Base-by-base conservation (phyloP, 2,113 vertebrate species). In the Podiceps cristatus region DNA sequence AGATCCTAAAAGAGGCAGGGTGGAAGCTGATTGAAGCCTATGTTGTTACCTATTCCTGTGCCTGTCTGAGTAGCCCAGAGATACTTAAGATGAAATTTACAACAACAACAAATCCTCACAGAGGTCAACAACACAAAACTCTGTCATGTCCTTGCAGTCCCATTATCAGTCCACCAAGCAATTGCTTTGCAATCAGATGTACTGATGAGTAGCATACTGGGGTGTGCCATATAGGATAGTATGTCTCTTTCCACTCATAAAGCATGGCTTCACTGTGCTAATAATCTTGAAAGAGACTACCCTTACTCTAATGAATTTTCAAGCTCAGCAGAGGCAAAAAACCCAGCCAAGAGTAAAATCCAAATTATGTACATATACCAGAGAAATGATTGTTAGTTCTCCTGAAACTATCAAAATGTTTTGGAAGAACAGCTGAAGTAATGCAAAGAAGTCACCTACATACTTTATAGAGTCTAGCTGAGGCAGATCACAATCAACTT, bases 311-410 rank as follows among this genome's bases (percentile, higher is more conserved):
- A 86, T 80, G 73, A 92, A 77, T 58, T 91, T 91, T 88, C 68
- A 86, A 66, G 59, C 15, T 92, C 75, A 88, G 42, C 33, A 92
- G 64, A 94, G 73, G 72, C 44, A 83, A 84, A 90, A 91, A 92
- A 66, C 0, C 10, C 29, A 90, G 60, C 25, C 85, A 93, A 86
- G 79, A 88, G 63, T 71, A 95, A 95, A 95, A 94, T 80, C 42
- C 52, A 83, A 88, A 93, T 90, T 86, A 90, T 19, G 18, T 77
- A 83, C 63, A 45, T 86, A 90, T 60, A 35, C 86, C 79, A 88
- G 72, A 85, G 63, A 79, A 69, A 77, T n/a, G 1, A 33, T 47
- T 18, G 8, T 49, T 56, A n/a, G 18, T 37, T 90, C 17, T 88
- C 31, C 31, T 74, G 40, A 83, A 90, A 22, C 15, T 69, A 44